A percentile compares a stretch with the other conserved stretches of the same genome.
These are phyloP conservation scores for Leptosomus discolor DNA, from an alignment of 2,113 vertebrate genomes.

Conservation along the genomic window DNA sequence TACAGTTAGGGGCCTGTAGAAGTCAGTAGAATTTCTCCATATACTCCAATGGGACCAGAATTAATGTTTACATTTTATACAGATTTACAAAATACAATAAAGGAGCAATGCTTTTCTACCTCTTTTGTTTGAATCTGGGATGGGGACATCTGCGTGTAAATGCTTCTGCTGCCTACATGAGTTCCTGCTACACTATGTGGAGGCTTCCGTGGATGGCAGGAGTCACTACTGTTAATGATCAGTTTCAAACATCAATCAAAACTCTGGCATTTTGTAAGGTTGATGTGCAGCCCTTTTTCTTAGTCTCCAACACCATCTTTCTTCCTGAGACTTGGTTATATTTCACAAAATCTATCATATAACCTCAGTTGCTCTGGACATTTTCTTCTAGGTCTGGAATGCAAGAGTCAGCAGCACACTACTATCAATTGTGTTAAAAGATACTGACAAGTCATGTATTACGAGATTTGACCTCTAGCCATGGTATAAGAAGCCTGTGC, in stretches of 20 bases:
- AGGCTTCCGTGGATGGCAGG: background rate
- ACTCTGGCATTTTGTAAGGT: background rate
- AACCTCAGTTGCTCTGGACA: constrained; percentile 48
- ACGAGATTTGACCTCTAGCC: constrained; percentile 58
- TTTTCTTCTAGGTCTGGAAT: constrained; percentile 55
- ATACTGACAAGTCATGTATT: constrained; percentile 67
- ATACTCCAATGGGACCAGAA: background rate
- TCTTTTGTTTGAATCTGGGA: background rate
- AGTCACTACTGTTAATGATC: background rate
- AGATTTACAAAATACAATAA: background rate
- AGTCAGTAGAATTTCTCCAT: background rate
- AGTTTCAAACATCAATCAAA: background rate
- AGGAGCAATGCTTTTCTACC: fast-evolving
- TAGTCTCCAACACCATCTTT: constrained; percentile 38
- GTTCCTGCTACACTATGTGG: background rate
- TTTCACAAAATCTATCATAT: constrained; percentile 42
- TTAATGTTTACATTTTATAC: background rate
- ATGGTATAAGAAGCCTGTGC: constrained; percentile 31
- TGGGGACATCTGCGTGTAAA: background rate
- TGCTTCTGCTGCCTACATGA: background rate
- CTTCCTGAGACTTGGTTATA: constrained; percentile 42
- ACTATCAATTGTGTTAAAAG: constrained; percentile 66
- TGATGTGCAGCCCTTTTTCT: constrained; percentile 44
- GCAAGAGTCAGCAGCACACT: constrained; percentile 54
- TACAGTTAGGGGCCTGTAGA: background rate